phyloP scores from a whole-genome alignment of 2,797 vertebrate genomes.

The Melanotaenia boesemani region DNA sequence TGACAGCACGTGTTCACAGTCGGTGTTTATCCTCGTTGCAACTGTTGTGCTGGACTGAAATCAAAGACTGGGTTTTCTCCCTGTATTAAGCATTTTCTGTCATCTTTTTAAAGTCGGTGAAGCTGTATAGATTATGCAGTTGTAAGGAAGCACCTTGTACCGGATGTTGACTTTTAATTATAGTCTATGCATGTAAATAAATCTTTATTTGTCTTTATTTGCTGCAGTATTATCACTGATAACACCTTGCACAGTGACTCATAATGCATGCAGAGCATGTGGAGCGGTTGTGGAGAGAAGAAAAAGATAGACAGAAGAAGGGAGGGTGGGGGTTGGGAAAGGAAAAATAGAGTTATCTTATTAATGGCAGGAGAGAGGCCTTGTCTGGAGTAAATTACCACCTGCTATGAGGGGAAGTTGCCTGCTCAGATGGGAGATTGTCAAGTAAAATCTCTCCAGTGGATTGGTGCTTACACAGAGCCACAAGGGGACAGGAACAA shows the following conservation, averaged over 20 bases:
- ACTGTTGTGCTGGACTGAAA: no score
- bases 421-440: conserved; percentile 29
- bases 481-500: conserved; percentile 30
- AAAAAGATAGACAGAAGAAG: conserved; percentile 6
- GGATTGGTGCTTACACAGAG: conserved; percentile 46
- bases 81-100: no score
- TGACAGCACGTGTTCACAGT: no score
- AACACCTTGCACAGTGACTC: conserved; percentile 53
- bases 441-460: conserved; percentile 59
- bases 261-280: conserved; percentile 44
- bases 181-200: conserved; percentile 43
- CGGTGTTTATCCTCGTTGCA: no score
- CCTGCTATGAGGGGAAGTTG: conserved; percentile 42
- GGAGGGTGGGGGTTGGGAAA: not conserved
- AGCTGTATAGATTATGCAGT: not conserved
- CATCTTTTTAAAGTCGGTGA: no score
- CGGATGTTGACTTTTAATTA: conserved; percentile 53
- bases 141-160: no score
- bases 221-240: conserved; percentile 48
- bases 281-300: conserved; percentile 11
- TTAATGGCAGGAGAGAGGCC: conserved; percentile 54
- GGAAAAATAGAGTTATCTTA: conserved; percentile 3
- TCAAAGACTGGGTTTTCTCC: no score
- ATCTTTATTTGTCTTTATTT: conserved; percentile 33
- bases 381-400: conserved; percentile 63